These are phyloP conservation scores for Hypothenemus hampei DNA, from an alignment of 1,140 invertebrate species.

Conservation along the genomic window DNA sequence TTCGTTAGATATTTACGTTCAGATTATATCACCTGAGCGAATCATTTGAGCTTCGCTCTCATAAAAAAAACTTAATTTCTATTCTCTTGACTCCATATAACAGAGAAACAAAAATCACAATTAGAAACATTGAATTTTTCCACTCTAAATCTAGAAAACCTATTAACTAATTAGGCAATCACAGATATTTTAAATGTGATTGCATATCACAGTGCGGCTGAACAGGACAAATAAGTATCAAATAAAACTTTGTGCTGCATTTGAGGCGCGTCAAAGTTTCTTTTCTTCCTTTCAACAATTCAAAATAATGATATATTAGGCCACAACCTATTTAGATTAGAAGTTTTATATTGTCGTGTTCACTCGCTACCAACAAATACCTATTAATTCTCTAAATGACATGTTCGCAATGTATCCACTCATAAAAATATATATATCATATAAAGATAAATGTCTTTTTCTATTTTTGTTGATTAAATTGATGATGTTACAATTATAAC, in stretches of 20 bases:
- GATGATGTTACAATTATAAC: conserved; percentile 11
- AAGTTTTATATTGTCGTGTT: conserved; percentile 43
- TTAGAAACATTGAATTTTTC: conserved; percentile 38
- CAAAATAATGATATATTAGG: conserved; percentile 14
- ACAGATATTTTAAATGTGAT: conserved; percentile 21
- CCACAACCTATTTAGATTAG: conserved; percentile 9
- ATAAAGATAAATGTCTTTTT: conserved; percentile 36
- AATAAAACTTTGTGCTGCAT: conserved; percentile 21
- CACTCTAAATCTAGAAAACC: conserved; percentile 28
- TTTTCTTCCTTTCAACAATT: too few species aligned
- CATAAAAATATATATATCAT: conserved; percentile 32
- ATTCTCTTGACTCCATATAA: conserved; percentile 38
- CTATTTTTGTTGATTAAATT: conserved; percentile 4
- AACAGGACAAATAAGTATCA: conserved; percentile 39
- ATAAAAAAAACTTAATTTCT: conserved; percentile 40
- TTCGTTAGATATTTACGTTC: conserved; percentile 28
- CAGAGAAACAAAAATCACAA: conserved; percentile 42
- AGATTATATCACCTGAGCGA: conserved; percentile 34
- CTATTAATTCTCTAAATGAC: conserved; percentile 39
- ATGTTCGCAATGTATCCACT: conserved; percentile 33
- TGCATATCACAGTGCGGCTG: conserved; percentile 42
- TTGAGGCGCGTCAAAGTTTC: conserved; percentile 19
- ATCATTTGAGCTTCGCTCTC: conserved; percentile 35
- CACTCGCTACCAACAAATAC: conserved; percentile 42
- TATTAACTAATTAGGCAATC: conserved; percentile 35